phyloP scores from a whole-genome alignment of 2,113 vertebrate genomes.

The Perccottus glenii region DNA sequence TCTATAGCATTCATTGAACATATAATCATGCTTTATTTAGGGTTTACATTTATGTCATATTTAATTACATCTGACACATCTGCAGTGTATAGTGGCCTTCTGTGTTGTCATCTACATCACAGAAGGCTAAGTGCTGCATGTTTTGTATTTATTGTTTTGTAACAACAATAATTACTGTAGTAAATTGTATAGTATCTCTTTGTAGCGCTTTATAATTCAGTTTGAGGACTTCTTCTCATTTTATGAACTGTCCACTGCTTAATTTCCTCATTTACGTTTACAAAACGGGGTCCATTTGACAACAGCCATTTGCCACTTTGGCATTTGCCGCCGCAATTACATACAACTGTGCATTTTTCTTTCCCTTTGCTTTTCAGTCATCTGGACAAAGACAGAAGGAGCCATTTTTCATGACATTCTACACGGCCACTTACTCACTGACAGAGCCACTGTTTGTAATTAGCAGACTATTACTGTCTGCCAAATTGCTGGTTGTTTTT shows the following conservation, averaged over 20 bases:
- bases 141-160: neutral
- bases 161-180: neutral
- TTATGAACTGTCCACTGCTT: constrained; percentile 3
- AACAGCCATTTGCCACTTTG: constrained; percentile 58
- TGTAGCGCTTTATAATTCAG: neutral
- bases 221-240: neutral
- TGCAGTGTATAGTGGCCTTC: neutral
- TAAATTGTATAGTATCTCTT: neutral
- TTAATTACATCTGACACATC: constrained; percentile 1
- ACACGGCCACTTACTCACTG: constrained; percentile 50
- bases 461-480: constrained; percentile 61
- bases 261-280: constrained; percentile 42
- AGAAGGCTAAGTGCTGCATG: neutral
- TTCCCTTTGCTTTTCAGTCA: constrained; percentile 56
- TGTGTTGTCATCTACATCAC: neutral
- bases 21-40: too few relatives aligned
- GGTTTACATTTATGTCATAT: neutral
- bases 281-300: constrained; percentile 53
- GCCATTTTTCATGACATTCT: constrained; percentile 49
- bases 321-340: constrained; percentile 56
- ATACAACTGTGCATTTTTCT: constrained; percentile 33
- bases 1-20: too few relatives aligned
- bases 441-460: constrained; percentile 58
- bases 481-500: constrained; percentile 64
- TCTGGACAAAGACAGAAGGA: constrained; percentile 66